These are phyloP conservation scores for Corvus hawaiiensis DNA, from an alignment of 2,113 vertebrate species.

Conservation along the genomic window DNA sequence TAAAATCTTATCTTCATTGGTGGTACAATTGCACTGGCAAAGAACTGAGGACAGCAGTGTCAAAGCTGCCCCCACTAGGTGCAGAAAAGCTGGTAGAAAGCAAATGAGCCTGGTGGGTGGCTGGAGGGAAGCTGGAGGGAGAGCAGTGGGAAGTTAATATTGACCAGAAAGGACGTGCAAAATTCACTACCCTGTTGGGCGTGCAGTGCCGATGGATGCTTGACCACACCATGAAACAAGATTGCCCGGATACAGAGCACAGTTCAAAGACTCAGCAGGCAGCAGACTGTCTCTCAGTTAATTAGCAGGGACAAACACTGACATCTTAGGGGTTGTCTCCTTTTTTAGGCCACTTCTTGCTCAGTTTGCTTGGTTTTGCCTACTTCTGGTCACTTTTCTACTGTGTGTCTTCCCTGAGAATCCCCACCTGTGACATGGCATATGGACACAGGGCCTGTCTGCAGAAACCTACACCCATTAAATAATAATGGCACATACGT, in stretches of 20 bases:
- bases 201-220: not conserved
- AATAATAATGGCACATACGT: not conserved
- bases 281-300: not conserved
- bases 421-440: not conserved
- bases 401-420: not conserved
- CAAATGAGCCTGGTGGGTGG: not conserved
- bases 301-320: not conserved
- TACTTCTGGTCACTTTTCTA: not conserved
- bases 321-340: not conserved
- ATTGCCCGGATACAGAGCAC: not conserved
- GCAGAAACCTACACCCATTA: not conserved
- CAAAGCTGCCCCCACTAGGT: not conserved
- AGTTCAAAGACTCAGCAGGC: not conserved
- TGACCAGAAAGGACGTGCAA: not conserved
- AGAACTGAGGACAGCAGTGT: not conserved
- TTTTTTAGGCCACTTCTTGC: not conserved
- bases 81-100: not conserved
- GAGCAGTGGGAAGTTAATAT: not conserved
- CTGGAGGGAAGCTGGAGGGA: not conserved
- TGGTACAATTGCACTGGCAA: not conserved
- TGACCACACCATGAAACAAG: not conserved
- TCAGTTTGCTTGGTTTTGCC: not conserved
- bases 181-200: not conserved
- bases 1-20: not conserved
- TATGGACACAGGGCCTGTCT: fast-evolving